Percentiles rank a stretch among this genome's conserved stretches.
phyloP scores from a whole-genome alignment of 2,113 vertebrate species.

The Labeo rohita region DNA sequence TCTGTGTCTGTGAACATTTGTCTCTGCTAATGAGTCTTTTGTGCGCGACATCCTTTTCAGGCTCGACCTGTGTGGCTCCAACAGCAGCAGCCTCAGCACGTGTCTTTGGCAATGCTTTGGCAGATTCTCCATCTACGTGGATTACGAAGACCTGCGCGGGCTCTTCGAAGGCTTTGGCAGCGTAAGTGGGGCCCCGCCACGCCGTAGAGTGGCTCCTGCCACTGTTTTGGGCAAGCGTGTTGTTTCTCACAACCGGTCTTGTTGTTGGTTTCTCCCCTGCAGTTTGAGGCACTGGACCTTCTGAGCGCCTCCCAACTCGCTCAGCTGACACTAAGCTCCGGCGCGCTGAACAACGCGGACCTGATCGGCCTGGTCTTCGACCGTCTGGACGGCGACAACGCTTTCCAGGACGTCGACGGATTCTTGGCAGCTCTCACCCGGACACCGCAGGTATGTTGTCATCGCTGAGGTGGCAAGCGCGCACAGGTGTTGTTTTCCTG shows the following conservation, averaged over 20 bases:
- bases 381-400: background rate
- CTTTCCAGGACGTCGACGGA: conserved; percentile 1
- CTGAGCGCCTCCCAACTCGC: conserved; percentile 6
- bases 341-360: conserved; percentile 18
- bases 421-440: background rate
- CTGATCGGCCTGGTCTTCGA: conserved; percentile 10
- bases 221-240: background rate
- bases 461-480: no score
- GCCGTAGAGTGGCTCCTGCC: background rate
- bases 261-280: background rate
- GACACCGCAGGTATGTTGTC: background rate
- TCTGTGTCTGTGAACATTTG: no score
- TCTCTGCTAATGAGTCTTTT: no score
- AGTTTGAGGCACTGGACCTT: conserved; percentile 3
- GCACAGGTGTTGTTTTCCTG: no score
- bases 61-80: no score
- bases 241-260: background rate
- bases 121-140: no score
- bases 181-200: no score
- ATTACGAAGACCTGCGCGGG: no score
- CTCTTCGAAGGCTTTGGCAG: no score
- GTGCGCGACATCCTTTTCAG: no score
- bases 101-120: no score
- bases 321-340: background rate
- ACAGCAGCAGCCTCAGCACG: no score